phyloP scores from a whole-genome alignment of 2,888 invertebrate species.

The Tetheella fluctuosa region DNA sequence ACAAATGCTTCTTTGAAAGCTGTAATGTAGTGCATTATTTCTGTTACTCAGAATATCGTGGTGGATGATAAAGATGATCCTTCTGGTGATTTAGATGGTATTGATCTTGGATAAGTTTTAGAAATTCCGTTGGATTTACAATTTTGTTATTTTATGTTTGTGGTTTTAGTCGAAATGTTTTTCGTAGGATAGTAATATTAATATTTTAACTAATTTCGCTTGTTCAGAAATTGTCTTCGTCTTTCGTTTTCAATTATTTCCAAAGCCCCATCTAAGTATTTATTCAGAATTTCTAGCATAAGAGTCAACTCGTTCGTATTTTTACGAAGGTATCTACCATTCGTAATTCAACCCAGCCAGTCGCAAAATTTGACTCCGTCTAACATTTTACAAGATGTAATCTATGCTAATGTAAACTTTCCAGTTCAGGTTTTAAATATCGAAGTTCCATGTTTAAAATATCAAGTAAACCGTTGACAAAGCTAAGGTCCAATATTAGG shows the following conservation, averaged over 20 bases:
- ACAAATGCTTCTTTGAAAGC: conserved; percentile 14
- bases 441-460: conserved; percentile 35
- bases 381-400: neutral
- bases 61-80: neutral
- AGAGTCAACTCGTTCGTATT: neutral
- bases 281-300: neutral
- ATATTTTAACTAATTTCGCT: too few relatives aligned
- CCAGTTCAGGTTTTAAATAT: conserved; percentile 19
- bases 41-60: conserved; percentile 1
- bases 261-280: neutral
- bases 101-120: neutral
- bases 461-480: conserved; percentile 39
- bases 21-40: conserved; percentile 14
- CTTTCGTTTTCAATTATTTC: conserved; percentile 1
- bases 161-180: too few relatives aligned
- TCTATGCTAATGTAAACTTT: neutral
- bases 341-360: neutral
- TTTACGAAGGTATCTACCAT: neutral
- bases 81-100: neutral
- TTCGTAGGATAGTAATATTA: too few relatives aligned
- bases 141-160: too few relatives aligned
- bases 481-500: conserved; percentile 58
- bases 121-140: too few relatives aligned
- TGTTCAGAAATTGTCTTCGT: neutral
- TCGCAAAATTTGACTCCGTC: conserved; percentile 5